phyloP scores from a whole-genome alignment of 2,113 vertebrate species.

The Nibea albiflora region DNA sequence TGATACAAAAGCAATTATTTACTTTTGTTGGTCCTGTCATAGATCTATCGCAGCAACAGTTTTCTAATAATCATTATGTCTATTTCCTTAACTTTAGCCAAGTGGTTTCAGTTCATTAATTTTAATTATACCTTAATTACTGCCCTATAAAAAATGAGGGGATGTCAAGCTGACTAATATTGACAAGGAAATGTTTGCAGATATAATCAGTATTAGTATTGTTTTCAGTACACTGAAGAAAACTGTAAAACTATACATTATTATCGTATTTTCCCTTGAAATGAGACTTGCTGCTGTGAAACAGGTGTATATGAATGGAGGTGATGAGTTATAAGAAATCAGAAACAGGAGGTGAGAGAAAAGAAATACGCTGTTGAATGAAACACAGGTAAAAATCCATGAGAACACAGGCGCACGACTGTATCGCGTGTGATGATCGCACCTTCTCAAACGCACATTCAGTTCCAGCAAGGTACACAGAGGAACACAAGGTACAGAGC shows the following conservation, averaged over 20 bases:
- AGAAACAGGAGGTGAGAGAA: background rate
- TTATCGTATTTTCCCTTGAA: background rate
- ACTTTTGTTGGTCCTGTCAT: background rate
- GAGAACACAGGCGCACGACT: background rate
- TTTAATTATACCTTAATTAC: background rate
- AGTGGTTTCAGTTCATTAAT: background rate
- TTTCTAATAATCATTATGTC: background rate
- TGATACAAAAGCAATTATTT: background rate
- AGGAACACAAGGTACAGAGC: background rate
- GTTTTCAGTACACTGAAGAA: background rate
- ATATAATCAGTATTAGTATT: background rate
- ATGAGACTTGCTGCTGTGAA: background rate
- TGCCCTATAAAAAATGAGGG: background rate
- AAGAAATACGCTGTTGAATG: background rate
- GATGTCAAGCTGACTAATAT: background rate
- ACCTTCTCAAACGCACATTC: slow-evolving; percentile 6
- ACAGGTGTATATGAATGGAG: background rate
- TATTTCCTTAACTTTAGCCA: background rate
- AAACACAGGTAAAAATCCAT: background rate
- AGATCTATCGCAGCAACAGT: background rate
- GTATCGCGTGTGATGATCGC: background rate
- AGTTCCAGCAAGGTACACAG: background rate
- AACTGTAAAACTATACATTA: background rate
- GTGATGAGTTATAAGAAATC: background rate
- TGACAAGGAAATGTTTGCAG: background rate